Base-by-base conservation (phyloP, 2,888 invertebrate species). In the Tenthredo livida region DNA sequence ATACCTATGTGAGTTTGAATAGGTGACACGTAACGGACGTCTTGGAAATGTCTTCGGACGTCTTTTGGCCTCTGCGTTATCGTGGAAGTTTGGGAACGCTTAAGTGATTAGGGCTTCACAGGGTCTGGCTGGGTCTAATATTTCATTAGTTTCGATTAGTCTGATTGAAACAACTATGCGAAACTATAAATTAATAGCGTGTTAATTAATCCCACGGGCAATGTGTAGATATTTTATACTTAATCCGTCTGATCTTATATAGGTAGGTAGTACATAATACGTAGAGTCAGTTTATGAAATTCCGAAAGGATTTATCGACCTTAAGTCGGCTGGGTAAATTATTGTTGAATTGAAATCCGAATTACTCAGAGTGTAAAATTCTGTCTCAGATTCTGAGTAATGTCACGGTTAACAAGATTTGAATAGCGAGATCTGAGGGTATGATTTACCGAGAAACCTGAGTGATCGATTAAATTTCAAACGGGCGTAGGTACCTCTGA, bases 391-490 rank as follows among this genome's bases (percentile, higher is more conserved):
- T 73, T 73, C 25, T 73, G 43, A 73, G 43, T 73, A 43, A 73
- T 43, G 73, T 73, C 73, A 73, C 40, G 43, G 40, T 73, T 40
- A 73, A 40, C 73, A 29, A 73, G 25, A 73, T 73, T 73, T 73
- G 40, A 40, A 72, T 37, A 43, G 29, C 10, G 10, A 21, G 37
- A 72, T 72, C 72, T 72, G 21, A 4, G 43, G 43, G 43, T 73
- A 43, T n/a, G 73, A 40, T 73, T 73, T 25, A 25, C 17, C 9
- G 25, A 54, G n/a, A 33, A 77, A 29, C 29, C 29, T 10, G 17
- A 50, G 33, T 77, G 77, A 80, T 80, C 61, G 80, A 61, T 80
- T 33, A 40, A 61, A 61, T 80, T 80, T 80, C 37, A 40, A 80
- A 61, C 61, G 5, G 37, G 7, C 12, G 4, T 54, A 21, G 47